Percentiles rank a stretch among this genome's conserved stretches.
Evolutionary conservation across 2,888 invertebrate genomes (phyloP).

Genomic region (Epistrophe grossulariae): DNA sequence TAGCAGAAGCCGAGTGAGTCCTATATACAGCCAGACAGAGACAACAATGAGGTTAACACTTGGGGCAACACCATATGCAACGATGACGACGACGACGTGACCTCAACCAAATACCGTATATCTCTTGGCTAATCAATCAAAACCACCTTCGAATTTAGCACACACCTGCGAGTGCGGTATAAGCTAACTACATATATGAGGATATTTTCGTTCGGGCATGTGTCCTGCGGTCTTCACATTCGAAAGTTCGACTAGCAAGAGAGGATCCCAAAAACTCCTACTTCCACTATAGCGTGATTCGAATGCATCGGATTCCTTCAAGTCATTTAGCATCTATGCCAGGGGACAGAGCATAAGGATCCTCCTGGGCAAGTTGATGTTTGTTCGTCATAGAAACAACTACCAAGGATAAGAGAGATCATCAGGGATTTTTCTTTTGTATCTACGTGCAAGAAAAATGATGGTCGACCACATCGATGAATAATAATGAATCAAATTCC

Average conservation of each 20-base stretch:
- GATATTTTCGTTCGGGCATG: constrained; percentile 32
- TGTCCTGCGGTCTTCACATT: constrained; percentile 51
- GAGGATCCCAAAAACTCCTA: constrained; percentile 5
- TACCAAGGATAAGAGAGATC: constrained; percentile 43
- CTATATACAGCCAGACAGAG: constrained; percentile 20
- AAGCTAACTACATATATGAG: not conserved
- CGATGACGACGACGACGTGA: not conserved
- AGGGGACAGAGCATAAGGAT: not conserved
- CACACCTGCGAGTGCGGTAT: constrained; percentile 32
- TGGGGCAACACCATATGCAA: constrained; percentile 19
- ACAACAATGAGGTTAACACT: constrained; percentile 57
- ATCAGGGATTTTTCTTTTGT: constrained; percentile 37
- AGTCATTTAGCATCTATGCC: constrained; percentile 57
- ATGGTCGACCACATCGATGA: constrained; percentile 55
- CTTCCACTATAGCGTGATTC: constrained; percentile 16
- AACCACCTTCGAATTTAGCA: constrained; percentile 45
- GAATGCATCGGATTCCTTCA: constrained; percentile 13
- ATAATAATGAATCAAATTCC: constrained; percentile 62
- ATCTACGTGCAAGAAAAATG: constrained; percentile 34
- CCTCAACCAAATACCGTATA: not conserved
- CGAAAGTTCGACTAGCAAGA: not conserved
- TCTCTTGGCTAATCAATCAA: constrained; percentile 68
- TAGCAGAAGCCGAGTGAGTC: constrained; percentile 40
- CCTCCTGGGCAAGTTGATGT: constrained; percentile 22
- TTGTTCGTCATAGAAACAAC: constrained; percentile 34